Conservation (phyloP, 2,113 vertebrate genomes). For the Zootoca vivipara region DNA sequence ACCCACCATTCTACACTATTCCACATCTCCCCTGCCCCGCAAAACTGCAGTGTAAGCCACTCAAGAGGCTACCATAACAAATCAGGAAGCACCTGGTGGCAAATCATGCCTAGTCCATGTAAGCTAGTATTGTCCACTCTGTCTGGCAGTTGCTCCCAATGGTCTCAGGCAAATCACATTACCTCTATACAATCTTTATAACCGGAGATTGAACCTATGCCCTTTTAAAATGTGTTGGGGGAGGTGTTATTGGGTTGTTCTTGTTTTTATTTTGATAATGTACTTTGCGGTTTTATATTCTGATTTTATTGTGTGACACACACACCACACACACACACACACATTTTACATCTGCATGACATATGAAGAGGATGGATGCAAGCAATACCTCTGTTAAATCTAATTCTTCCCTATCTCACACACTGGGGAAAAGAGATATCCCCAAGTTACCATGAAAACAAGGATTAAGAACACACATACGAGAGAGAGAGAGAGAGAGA, state of each 20-base stretch:
- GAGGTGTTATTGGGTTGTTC: too few species aligned
- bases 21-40: too few species aligned
- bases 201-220: not conserved
- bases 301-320: not conserved
- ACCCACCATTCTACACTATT: too few species aligned
- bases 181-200: not conserved
- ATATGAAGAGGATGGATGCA: not conserved
- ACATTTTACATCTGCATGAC: not conserved
- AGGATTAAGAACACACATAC: not conserved
- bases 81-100: too few species aligned
- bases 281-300: too few species aligned
- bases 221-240: not conserved
- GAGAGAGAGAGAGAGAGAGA: too few species aligned
- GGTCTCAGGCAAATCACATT: not conserved
- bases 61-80: too few species aligned
- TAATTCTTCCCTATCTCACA: not conserved
- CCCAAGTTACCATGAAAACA: slow-evolving; percentile 23
- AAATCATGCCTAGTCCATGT: too few species aligned
- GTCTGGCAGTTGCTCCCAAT: too few species aligned
- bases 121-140: not conserved
- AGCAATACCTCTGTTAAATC: not conserved
- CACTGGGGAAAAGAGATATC: not conserved
- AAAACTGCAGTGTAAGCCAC: too few species aligned
- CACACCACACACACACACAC: not conserved
- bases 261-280: too few species aligned